These are phyloP conservation scores for Rotaria macrura DNA, from an alignment of 2,888 invertebrate genomes.

Conservation along the genomic window DNA sequence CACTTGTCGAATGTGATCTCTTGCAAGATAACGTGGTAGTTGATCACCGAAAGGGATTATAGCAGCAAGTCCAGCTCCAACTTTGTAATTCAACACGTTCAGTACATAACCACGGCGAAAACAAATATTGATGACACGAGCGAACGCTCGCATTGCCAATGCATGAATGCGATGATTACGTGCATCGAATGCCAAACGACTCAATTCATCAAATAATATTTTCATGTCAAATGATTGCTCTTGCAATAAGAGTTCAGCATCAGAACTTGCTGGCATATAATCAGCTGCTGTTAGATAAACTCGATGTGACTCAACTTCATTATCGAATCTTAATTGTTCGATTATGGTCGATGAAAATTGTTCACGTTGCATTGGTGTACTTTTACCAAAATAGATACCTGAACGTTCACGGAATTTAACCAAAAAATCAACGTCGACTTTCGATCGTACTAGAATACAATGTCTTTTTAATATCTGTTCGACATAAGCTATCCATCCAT, in stretches of 20 bases:
- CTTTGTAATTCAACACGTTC: background rate
- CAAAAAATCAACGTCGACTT: background rate
- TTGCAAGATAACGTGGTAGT: background rate
- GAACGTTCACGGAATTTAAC: background rate
- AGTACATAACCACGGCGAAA: slow-evolving; percentile 13
- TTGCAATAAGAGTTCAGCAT: background rate
- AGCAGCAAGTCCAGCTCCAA: background rate
- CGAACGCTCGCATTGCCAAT: background rate
- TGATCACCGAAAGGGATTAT: background rate
- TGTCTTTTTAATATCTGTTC: background rate
- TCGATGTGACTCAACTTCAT: background rate
- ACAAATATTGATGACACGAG: background rate
- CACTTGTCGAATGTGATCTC: background rate
- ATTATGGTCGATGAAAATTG: background rate
- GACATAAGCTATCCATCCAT: background rate
- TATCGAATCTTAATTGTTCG: background rate
- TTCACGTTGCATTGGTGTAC: background rate
- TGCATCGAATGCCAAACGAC: background rate
- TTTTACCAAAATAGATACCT: background rate
- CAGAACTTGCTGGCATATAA: background rate
- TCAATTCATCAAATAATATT: background rate
- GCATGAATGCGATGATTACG: background rate
- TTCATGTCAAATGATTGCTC: background rate
- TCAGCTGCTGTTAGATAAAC: background rate
- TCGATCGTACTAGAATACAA: slow-evolving; percentile 8